Percentiles rank a stretch among this genome's conserved stretches.
Evolutionary conservation across 2,113 vertebrate genomes (phyloP).

Genomic region (Epinephelus moara): DNA sequence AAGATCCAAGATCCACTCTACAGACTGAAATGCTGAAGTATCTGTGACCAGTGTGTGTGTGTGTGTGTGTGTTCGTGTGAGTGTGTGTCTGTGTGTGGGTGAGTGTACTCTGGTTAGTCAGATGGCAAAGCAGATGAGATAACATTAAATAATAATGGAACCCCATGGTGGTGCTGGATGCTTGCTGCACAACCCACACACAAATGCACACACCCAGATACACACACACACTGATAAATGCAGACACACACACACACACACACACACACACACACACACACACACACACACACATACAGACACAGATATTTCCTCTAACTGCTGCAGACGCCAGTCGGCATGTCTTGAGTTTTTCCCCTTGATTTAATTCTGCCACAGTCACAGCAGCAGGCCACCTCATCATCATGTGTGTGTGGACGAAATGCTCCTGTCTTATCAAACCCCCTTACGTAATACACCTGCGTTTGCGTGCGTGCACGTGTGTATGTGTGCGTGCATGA

Average conservation of each 20-base stretch:
- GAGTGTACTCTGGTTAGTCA: conserved; percentile 60
- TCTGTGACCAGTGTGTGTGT: conserved; percentile 6
- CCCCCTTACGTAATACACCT: conserved; percentile 56
- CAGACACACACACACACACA: conserved; percentile 14
- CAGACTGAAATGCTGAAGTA: conserved; percentile 23
- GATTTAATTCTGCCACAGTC: conserved; percentile 65
- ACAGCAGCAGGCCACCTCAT: conserved; percentile 48
- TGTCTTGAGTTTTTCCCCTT: conserved; percentile 54
- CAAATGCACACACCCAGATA: not conserved
- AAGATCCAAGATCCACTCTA: conserved; percentile 23
- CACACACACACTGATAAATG: not conserved
- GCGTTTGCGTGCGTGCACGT: conserved; percentile 24
- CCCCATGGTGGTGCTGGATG: conserved; percentile 74
- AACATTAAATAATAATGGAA: conserved; percentile 74
- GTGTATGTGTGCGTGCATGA: not conserved
- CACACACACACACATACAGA: conserved; percentile 36
- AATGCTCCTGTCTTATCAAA: conserved; percentile 54
- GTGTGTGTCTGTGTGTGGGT: conserved; percentile 23
- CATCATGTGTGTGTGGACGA: conserved; percentile 38
- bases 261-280: conserved; percentile 31
- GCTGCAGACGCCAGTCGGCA: conserved; percentile 59
- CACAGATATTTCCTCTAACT: conserved; percentile 56
- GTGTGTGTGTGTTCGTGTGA: not conserved
- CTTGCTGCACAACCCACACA: conserved; percentile 32
- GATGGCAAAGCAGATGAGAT: conserved; percentile 74